A percentile compares a stretch with the other conserved stretches of the same genome.
Conservation (phyloP, 2,888 invertebrate genomes). For the Trissoscelio sp. region DNA sequence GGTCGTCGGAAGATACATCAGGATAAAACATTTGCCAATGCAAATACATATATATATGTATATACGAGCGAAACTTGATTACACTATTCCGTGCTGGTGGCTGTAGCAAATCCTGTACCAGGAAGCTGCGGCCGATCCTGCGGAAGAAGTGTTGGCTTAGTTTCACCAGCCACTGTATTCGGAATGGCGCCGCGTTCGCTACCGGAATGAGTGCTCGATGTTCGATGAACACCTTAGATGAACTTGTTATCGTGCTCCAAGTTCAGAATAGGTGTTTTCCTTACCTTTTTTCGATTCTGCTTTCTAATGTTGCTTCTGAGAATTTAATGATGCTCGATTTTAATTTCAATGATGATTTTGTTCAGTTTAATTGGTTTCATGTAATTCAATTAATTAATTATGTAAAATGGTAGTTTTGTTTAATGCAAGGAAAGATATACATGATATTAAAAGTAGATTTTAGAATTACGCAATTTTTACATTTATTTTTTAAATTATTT, state of each 20-base stretch:
- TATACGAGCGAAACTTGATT: constrained; percentile 49
- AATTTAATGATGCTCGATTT: background rate
- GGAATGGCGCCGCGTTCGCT: constrained; percentile 40
- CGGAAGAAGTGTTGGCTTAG: constrained; percentile 57
- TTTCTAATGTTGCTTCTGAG: background rate
- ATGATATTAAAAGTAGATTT: too few relatives aligned
- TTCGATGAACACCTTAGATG: constrained; percentile 39
- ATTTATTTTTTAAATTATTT: too few relatives aligned
- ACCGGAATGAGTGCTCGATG: constrained; percentile 41
- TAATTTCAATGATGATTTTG: background rate
- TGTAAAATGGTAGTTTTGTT: too few relatives aligned
- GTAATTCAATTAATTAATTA: too few relatives aligned
- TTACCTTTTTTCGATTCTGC: background rate
- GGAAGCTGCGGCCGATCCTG: constrained; percentile 50
- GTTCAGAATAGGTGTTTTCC: background rate
- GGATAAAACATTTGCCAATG: constrained; percentile 47
- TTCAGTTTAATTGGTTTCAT: too few relatives aligned
- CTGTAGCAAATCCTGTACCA: constrained; percentile 56
- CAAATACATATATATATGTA: constrained; percentile 30
- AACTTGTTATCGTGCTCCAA: constrained; percentile 40
- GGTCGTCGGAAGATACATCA: constrained; percentile 56
- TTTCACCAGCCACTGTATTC: constrained; percentile 58
- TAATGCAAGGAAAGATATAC: too few relatives aligned
- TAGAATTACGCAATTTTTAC: too few relatives aligned
- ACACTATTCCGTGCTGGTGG: constrained; percentile 49